A percentile compares a stretch with the other conserved stretches of the same genome.
These are phyloP conservation scores for Strigamia maritima DNA, from an alignment of 2,888 invertebrate species.

Conservation along the genomic window DNA sequence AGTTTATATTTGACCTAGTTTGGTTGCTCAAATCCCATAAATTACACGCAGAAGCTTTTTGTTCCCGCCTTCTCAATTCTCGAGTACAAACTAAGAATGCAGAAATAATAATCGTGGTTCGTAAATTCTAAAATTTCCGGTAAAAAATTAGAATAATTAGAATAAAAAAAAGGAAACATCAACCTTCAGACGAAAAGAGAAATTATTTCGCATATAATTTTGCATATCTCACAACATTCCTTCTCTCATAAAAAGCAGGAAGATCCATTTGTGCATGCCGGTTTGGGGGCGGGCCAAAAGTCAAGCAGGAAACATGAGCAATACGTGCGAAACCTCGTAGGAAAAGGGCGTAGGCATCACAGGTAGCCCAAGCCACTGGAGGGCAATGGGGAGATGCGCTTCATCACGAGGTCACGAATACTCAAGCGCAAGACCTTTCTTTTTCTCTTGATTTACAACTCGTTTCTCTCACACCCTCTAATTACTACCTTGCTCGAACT, in stretches of 20 bases:
- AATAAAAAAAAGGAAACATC: too few relatives aligned
- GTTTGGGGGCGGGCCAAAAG: slow-evolving; percentile 9
- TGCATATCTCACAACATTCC: not conserved
- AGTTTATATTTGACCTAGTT: too few relatives aligned
- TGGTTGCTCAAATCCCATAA: not conserved
- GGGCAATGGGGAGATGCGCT: not conserved
- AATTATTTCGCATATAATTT: not conserved
- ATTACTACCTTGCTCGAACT: not conserved
- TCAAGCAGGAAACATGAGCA: slow-evolving; percentile 13
- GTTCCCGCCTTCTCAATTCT: not conserved
- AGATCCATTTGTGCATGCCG: not conserved
- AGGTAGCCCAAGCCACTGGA: slow-evolving; percentile 13
- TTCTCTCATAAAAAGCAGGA: not conserved
- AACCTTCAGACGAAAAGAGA: not conserved
- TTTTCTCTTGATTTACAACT: slow-evolving; percentile 13
- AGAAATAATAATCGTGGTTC: not conserved
- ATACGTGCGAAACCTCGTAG: not conserved
- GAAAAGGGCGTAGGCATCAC: slow-evolving; percentile 19
- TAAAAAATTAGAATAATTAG: not conserved
- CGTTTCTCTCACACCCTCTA: slow-evolving; percentile 18
- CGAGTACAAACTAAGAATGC: not conserved
- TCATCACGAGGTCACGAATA: slow-evolving; percentile 12
- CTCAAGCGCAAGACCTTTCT: not conserved
- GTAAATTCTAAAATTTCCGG: not conserved
- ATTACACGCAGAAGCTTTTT: not conserved